phyloP scores from a whole-genome alignment of 2,113 vertebrate species.

The Synchiropus splendidus region DNA sequence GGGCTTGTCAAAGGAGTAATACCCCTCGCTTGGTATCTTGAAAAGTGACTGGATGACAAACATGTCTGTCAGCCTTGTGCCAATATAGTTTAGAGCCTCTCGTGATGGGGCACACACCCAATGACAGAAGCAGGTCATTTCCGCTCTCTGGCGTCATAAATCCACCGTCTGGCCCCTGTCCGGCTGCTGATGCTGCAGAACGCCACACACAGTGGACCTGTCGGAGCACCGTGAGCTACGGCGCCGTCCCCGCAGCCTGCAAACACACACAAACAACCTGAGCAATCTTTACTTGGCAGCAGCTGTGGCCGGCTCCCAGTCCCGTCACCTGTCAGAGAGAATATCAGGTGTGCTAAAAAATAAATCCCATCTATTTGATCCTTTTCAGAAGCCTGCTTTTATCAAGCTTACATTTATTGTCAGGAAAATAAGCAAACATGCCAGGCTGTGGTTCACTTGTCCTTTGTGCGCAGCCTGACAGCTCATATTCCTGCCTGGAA shows the following conservation, averaged over 20 bases:
- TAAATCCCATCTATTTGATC: constrained; percentile 7
- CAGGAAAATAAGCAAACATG: constrained; percentile 31
- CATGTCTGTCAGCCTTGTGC: constrained; percentile 72
- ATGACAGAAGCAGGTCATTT: constrained; percentile 77
- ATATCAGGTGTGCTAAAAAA: constrained; percentile 13
- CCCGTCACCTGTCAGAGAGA: constrained; percentile 15
- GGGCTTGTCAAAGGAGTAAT: constrained; percentile 67
- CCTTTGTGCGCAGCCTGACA: constrained; percentile 47
- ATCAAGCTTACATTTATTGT: constrained; percentile 17
- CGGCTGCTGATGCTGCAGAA: constrained; percentile 73
- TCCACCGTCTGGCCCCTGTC: constrained; percentile 71
- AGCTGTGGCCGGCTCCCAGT: constrained; percentile 8
- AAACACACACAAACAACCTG: constrained; percentile 13
- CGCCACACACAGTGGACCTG: constrained; percentile 58
- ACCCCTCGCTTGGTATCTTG: constrained; percentile 66
- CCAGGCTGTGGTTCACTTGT: constrained; percentile 42
- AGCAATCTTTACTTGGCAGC: constrained; percentile 7
- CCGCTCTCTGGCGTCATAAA: constrained; percentile 67
- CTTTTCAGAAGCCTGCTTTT: constrained; percentile 1
- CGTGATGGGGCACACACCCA: constrained; percentile 73
- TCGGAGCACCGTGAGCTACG: constrained; percentile 60
- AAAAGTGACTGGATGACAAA: constrained; percentile 74
- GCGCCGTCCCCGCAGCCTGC: constrained; percentile 33
- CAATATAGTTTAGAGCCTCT: constrained; percentile 74
- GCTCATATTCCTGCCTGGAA: constrained; percentile 40